Base-by-base conservation (phyloP, 2,113 vertebrate genomes). In the Petrocephalus microphthalmus region DNA sequence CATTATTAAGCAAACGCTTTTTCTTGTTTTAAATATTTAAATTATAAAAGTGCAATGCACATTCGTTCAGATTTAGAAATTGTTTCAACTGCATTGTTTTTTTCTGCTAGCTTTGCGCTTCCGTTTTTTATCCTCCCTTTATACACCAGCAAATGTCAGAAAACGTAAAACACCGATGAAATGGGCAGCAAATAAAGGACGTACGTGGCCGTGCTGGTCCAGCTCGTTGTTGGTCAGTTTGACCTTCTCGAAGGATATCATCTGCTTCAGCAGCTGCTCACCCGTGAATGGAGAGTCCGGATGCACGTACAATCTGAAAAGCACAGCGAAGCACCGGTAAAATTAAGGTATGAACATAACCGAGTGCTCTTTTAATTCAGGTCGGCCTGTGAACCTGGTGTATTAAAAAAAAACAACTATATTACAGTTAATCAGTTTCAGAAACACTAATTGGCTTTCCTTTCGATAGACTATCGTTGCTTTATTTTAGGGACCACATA, bases 161-260 rank as follows among this genome's bases (percentile, higher is more conserved):
- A 20, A 78, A 37, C 1, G n/a, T 78, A 10, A 33, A 10, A 29
- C 25, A 42, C 29, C 6, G 13, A 37, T 52, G 7, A 49, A 84
- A 84, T 20, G n/a, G 11, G 2, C 10, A 52, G 1, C 0, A 25
- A 57, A 88, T 22, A 6, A 56, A 33, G 2, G 87, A 95, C 98
- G 96, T 93, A 99, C 98, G 0, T 99, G 98, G 91, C 98, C 98
- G 0, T 99, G 98, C 74, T 99, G 98, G 91, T 99, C 98, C 94
- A 99, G 95, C 51, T 99, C 98, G 0, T 99, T 99, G 95, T 99
- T 99, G 17, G 98, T 99, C 89, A 99, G 97, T 82, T 99, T 99
- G 91, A 99, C 98, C 93, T 99, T 99, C 94, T 99, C 98, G 1
- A 99, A 99, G 29, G 98, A 99, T 88, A 99, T 98, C 98, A 99